A percentile compares a stretch with the other conserved stretches of the same genome.
phyloP scores from a whole-genome alignment of 1,140 invertebrate species.

The Drosophila albomicans region DNA sequence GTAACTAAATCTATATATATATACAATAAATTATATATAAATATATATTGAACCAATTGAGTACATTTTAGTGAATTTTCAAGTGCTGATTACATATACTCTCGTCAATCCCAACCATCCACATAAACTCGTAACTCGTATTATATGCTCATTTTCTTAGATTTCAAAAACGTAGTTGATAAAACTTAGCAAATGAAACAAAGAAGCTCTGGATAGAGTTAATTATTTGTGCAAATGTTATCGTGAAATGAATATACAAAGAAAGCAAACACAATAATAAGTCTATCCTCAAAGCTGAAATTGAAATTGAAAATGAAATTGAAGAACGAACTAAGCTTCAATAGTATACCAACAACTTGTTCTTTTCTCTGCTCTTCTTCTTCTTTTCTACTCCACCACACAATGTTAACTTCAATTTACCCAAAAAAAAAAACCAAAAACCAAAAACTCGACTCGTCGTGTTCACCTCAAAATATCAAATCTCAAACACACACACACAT shows the following conservation, averaged over 20 bases:
- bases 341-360: conserved; percentile 69
- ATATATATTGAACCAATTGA: conserved; percentile 49
- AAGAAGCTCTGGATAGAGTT: conserved; percentile 58
- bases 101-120: conserved; percentile 10
- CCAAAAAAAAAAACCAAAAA: conserved; percentile 34
- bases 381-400: conserved; percentile 73
- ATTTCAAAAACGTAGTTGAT: conserved; percentile 68
- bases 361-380: conserved; percentile 79
- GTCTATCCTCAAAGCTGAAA: conserved; percentile 44
- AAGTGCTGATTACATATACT: conserved; percentile 77
- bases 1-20: conserved; percentile 33
- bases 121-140: conserved; percentile 28
- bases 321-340: conserved; percentile 52
- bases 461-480: conserved; percentile 14
- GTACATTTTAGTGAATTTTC: conserved; percentile 82
- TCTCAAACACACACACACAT: conserved; percentile 27
- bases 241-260: not conserved
- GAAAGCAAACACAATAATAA: conserved; percentile 28
- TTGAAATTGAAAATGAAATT: conserved; percentile 4
- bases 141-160: conserved; percentile 73
- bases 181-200: conserved; percentile 60
- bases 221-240: conserved; percentile 36
- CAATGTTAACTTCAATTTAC: conserved; percentile 56
- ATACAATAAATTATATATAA: conserved; percentile 30
- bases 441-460: conserved; percentile 16